These are phyloP conservation scores for Catostomus latipinnis DNA, from an alignment of 2,797 vertebrate genomes.

Conservation along the genomic window DNA sequence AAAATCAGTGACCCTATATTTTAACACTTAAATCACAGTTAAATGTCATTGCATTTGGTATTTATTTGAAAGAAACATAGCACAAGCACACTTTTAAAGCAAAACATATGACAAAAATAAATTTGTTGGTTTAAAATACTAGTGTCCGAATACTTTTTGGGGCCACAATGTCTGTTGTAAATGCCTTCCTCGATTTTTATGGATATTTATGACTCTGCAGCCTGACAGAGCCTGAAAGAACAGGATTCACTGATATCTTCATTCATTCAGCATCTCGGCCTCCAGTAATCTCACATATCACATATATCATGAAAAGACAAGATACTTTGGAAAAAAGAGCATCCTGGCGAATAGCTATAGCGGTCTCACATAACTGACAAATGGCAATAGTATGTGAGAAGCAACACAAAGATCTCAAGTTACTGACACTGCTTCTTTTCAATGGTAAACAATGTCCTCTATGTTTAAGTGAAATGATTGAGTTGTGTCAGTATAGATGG, in stretches of 20 bases:
- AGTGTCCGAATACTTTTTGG: too few species aligned
- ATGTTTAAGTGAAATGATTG: conserved; percentile 19
- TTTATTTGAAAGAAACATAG: too few species aligned
- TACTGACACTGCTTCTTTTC: conserved; percentile 35
- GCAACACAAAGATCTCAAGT: conserved; percentile 50
- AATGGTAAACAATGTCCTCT: conserved; percentile 23
- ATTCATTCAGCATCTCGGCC: conserved; percentile 31
- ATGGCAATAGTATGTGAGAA: conserved; percentile 29
- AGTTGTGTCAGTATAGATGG: conserved; percentile 38
- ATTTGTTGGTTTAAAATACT: too few species aligned
- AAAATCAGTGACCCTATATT: too few species aligned
- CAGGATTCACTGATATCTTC: conserved; percentile 37
- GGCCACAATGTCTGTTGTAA: not conserved
- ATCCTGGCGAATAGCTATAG: conserved; percentile 26
- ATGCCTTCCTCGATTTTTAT: not conserved
- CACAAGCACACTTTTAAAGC: too few species aligned
- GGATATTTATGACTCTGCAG: not conserved
- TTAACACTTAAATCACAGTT: too few species aligned
- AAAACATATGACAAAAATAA: too few species aligned
- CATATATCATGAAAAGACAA: conserved; percentile 44
- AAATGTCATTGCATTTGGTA: too few species aligned
- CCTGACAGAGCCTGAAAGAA: conserved; percentile 22
- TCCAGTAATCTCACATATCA: conserved; percentile 36
- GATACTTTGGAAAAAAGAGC: conserved; percentile 15
- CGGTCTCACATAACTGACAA: conserved; percentile 47